Evolutionary conservation across 2,797 vertebrate genomes (phyloP).

Genomic region (Zalophus californianus): DNA sequence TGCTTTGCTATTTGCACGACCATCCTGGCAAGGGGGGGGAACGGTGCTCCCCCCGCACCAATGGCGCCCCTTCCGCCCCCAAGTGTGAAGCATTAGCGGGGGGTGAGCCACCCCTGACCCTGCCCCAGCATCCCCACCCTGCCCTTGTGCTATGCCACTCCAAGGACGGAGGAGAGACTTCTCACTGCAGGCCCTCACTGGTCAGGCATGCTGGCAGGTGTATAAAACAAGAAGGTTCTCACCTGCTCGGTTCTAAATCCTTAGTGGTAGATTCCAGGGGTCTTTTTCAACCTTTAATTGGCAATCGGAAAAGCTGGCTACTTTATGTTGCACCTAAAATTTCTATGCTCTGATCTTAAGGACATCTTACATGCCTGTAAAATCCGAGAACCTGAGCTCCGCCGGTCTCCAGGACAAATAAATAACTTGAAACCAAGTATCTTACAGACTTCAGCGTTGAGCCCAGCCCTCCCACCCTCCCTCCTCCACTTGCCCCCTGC

Average conservation of each 20-base stretch:
- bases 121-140: neutral
- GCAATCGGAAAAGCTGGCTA: neutral
- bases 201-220: accelerated
- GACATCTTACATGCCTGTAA: accelerated
- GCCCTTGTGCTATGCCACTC: neutral
- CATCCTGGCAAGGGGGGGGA: neutral
- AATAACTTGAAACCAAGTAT: too few species aligned
- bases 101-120: too few species aligned
- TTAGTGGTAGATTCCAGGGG: accelerated
- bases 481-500: accelerated
- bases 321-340: accelerated
- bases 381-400: neutral
- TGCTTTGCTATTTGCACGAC: neutral
- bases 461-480: accelerated
- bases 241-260: neutral
- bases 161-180: neutral
- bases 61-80: accelerated
- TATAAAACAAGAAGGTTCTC: neutral
- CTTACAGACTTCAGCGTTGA: accelerated
- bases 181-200: too few species aligned
- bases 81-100: too few species aligned
- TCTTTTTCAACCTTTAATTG: neutral
- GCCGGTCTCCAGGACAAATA: neutral
- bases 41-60: accelerated
- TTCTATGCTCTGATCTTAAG: neutral